Evolutionary conservation across 2,888 invertebrate genomes (phyloP), one percentile per base, ranked within the genome.

Genomic region (Nomada flava): DNA sequence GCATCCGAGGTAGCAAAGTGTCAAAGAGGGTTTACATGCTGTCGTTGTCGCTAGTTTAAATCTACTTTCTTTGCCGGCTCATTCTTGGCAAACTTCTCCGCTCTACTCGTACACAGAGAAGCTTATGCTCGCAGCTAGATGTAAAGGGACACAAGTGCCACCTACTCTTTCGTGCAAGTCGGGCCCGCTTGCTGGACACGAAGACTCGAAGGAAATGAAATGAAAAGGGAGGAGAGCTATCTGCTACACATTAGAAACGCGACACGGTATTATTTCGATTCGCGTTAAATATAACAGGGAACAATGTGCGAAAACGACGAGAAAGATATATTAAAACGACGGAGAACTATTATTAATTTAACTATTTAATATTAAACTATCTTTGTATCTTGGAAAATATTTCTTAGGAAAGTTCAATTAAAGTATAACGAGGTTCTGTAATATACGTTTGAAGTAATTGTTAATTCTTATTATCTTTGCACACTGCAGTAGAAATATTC

Each of bases 11-110:
- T 53, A 20, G 71, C 20, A n/a, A 78, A 80, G 65, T 68, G 67
- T 72, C 79, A 68, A 79, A 78, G 79, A 78, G 79, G 50, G 79
- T 80, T 79, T 79, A 63, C 79, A 68, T 57, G 57, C 55, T 57
- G 71, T 67, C 67, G 62, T 80, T 67, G 67, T 63, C 57, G 52
- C 67, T 44, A 63, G 79, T 79, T 67, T 79, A 72, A 80, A 80
- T 80, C 65, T 79, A 80, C 72, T 80, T 79, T 79, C 71, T 68
- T 80, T 71, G 55, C 71, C 72, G 26, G 67, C 52, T 72, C 62
- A 15, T 67, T 68, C 71, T 80, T 50, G 57, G 50, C 67, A 65
- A 73, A 73, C 73, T 65, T 73, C 67, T 50, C 47, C 18, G 47
- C 36, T 5, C 9, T 23, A 23, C 23, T 50, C 29, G 29, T 23